Conservation (phyloP, 2,113 vertebrate species). For the Orientallactaga bullata region DNA sequence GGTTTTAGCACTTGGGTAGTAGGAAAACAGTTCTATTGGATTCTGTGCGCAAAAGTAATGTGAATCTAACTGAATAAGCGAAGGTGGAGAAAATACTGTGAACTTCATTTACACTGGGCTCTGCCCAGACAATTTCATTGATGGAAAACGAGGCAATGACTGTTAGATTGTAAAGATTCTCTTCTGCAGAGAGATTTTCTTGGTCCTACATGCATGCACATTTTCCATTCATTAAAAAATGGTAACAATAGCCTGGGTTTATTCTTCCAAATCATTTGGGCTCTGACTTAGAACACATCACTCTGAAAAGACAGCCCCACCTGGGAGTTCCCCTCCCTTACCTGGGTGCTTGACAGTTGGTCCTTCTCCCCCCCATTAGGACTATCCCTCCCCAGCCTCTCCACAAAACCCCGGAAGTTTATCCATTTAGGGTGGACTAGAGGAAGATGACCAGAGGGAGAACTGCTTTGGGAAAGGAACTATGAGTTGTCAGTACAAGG, state of each 20-base stretch:
- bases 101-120: not conserved
- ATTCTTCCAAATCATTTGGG: not conserved
- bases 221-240: not conserved
- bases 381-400: not conserved
- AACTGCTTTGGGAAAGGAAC: not conserved
- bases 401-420: not conserved
- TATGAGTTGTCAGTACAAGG: not conserved
- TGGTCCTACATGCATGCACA: not conserved
- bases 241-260: not conserved
- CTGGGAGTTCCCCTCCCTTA: not conserved
- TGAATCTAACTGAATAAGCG: constrained; percentile 39
- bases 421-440: not conserved
- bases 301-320: not conserved
- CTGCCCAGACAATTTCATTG: not conserved
- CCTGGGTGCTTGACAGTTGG: not conserved
- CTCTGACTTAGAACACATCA: not conserved
- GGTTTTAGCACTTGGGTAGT: not conserved
- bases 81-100: not conserved
- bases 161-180: not conserved
- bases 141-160: not conserved
- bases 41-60: constrained; percentile 43
- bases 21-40: not conserved
- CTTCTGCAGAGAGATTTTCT: constrained; percentile 8
- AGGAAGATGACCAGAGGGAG: not conserved
- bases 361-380: not conserved